A percentile compares a stretch with the other conserved stretches of the same genome.
These are phyloP conservation scores for Cherax quadricarinatus DNA, from an alignment of 1,140 invertebrate genomes.

Conservation along the genomic window DNA sequence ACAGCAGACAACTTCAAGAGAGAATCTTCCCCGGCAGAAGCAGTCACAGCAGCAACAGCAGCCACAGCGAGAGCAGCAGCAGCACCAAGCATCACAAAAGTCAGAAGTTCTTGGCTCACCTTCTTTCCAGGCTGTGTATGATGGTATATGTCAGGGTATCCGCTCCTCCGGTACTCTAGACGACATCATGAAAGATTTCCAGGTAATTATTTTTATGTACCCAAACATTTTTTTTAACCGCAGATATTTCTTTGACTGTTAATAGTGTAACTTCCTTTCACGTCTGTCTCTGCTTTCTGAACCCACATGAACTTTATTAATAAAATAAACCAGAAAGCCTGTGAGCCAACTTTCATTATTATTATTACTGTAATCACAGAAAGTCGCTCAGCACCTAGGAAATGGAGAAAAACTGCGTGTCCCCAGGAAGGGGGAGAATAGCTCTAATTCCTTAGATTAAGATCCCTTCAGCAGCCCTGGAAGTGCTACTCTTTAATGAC, in stretches of 20 bases:
- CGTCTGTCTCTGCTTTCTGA: neutral
- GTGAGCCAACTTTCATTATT: too few relatives aligned
- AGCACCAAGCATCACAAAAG: conserved; percentile 2
- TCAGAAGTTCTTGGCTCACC: neutral
- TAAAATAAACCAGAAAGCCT: too few relatives aligned
- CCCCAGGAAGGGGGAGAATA: too few relatives aligned
- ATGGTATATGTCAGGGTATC: conserved; percentile 32
- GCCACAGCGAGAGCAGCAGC: neutral
- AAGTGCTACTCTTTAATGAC: too few relatives aligned
- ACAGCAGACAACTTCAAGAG: neutral
- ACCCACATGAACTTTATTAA: too few relatives aligned
- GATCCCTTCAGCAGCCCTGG: too few relatives aligned
- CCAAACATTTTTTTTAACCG: neutral
- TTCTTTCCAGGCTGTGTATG: conserved; percentile 36
- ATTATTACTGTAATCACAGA: too few relatives aligned
- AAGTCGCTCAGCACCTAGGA: too few relatives aligned
- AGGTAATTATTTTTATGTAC: conserved; percentile 23
- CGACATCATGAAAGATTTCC: conserved; percentile 58
- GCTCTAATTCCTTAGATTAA: too few relatives aligned
- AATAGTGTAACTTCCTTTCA: too few relatives aligned
- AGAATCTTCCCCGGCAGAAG: neutral
- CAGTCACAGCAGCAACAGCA: neutral
- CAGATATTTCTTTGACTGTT: too few relatives aligned
- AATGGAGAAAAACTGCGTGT: too few relatives aligned
- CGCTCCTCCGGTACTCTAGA: conserved; percentile 46